Percentiles rank a stretch among this genome's conserved stretches.
These are phyloP conservation scores for Alectoris magna DNA, from an alignment of 2,797 vertebrate species.

Conservation along the genomic window DNA sequence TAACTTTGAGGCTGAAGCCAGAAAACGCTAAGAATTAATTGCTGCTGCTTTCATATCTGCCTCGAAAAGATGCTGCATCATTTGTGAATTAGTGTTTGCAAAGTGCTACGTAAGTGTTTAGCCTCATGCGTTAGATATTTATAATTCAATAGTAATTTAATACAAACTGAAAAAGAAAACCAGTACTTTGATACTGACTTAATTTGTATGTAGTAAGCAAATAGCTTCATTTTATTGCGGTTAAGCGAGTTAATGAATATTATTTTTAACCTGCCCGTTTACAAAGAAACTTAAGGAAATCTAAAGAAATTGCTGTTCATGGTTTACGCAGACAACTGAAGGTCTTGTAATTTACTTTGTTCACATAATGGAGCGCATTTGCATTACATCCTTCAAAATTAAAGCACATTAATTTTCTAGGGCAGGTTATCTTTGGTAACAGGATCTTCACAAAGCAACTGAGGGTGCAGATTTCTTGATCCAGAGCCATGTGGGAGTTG, in stretches of 20 bases:
- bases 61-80: neutral
- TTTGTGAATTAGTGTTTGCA: constrained; percentile 15
- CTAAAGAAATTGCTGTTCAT: neutral
- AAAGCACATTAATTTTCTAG: constrained; percentile 40
- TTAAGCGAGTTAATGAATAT: neutral
- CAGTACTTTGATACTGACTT: neutral
- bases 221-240: neutral
- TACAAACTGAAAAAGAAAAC: neutral
- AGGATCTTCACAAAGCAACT: constrained; percentile 20
- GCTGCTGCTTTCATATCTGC: neutral
- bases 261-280: constrained; percentile 9
- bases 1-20: neutral
- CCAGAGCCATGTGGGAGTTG: neutral
- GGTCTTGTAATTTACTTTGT: neutral
- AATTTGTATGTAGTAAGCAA: neutral
- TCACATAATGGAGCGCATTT: neutral
- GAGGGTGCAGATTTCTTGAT: constrained; percentile 32
- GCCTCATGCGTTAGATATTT: neutral
- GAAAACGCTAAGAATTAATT: constrained; percentile 8
- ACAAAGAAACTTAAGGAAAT: neutral
- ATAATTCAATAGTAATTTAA: constrained; percentile 14
- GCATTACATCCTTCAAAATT: neutral
- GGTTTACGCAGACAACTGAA: neutral
- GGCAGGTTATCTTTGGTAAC: constrained; percentile 58
- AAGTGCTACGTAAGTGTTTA: neutral